phyloP scores from a whole-genome alignment of 2,113 vertebrate species.

The Elaphurus davidianus region DNA sequence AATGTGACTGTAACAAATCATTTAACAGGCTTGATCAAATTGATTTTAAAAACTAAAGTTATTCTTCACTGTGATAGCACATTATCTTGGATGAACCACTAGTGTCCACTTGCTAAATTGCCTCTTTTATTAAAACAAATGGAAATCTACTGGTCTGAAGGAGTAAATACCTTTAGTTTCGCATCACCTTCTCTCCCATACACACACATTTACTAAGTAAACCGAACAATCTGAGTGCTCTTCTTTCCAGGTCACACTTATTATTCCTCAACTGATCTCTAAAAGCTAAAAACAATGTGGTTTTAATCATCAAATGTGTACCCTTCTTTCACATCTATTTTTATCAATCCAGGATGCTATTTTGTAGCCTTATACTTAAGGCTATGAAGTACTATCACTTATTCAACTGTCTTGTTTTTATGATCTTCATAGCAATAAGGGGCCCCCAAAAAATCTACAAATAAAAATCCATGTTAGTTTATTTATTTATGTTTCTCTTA shows the following conservation, averaged over 20 bases:
- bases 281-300: background rate
- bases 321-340: background rate
- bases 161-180: background rate
- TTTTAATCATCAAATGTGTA: background rate
- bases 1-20: background rate
- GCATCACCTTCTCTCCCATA: fast-evolving
- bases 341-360: background rate
- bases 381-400: background rate
- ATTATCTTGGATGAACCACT: background rate
- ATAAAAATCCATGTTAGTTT: background rate
- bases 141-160: background rate
- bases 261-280: background rate
- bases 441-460: background rate
- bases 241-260: background rate
- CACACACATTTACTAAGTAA: background rate
- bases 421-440: background rate
- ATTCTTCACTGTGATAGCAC: background rate
- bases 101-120: background rate
- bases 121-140: background rate
- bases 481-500: background rate
- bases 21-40: background rate
- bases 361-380: background rate
- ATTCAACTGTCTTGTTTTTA: background rate
- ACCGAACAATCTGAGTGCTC: background rate
- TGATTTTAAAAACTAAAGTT: background rate